A percentile compares a stretch with the other conserved stretches of the same genome.
These are phyloP conservation scores for Ephydatia muelleri DNA, from an alignment of 37 sponge, comb jelly and placozoan species.

Conservation along the genomic window DNA sequence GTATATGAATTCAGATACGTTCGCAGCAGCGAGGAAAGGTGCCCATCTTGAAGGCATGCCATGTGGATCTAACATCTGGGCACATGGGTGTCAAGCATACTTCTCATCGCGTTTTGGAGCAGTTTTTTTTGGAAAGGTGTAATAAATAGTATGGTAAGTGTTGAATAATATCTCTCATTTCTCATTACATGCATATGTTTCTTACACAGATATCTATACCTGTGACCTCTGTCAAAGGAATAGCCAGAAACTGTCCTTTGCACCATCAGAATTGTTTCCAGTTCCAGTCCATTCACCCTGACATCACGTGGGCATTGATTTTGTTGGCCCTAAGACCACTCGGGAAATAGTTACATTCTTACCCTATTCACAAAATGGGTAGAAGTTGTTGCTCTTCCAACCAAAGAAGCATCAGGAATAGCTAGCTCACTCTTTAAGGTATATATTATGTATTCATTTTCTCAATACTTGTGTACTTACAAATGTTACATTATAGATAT, in stretches of 20 bases:
- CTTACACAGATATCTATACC: background rate
- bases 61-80: conserved; percentile 66
- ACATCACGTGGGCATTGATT: conserved; percentile 72
- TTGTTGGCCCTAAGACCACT: no score
- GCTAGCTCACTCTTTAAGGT: conserved; percentile 73
- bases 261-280: conserved; percentile 68
- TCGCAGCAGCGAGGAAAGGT: conserved; percentile 7
- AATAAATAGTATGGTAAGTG: background rate
- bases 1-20: background rate
- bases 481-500: conserved; percentile 34
- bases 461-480: background rate
- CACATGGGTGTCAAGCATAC: conserved; percentile 68
- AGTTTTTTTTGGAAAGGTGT: conserved; percentile 32
- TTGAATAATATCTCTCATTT: conserved; percentile 1
- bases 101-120: conserved; percentile 36
- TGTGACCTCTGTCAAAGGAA: conserved; percentile 74
- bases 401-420: conserved; percentile 50
- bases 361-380: conserved; percentile 69
- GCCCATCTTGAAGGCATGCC: conserved; percentile 54
- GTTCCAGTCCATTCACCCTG: conserved; percentile 69
- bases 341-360: conserved; percentile 56
- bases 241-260: conserved; percentile 40
- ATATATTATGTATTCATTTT: background rate
- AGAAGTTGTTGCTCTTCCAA: conserved; percentile 36
- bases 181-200: background rate